Evolutionary conservation across 2,797 vertebrate species (phyloP), one percentile per base, ranked within the genome.

Genomic region (Lemur catta): DNA sequence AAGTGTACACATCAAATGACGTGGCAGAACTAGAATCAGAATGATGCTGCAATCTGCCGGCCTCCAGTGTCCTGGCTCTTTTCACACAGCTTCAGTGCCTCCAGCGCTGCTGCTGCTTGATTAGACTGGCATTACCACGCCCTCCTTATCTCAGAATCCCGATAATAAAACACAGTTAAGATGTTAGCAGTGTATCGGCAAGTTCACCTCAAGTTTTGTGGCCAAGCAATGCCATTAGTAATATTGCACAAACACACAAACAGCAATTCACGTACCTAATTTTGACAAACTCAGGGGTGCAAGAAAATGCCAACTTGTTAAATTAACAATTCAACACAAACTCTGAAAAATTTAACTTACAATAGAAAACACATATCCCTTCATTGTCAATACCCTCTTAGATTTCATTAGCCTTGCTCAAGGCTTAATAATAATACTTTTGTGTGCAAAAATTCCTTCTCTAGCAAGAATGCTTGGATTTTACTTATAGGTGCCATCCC

Each of bases 261-360:
- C 24, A 59, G n/a, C 72, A 93, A 91, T 63, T 95, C 89, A 94
- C 50, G 41, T 84, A 82, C 97, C 97, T 97, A 97, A 97, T 97
- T 97, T 97, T 97, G 96, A 98, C 96, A 98, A 98, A 97, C 96
- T 96, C 80, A 55, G 82, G n/a, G 50, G 48, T 95, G 30, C 38
- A 95, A 46, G n/a, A 93, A 96, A 95, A 97, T 85, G 78, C 63
- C 84, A 96, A 96, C 50, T 95, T 89, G 80, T 97, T 93, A 96
- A 79, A 86, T 88, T 89, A 92, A 95, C 61, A 90, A 96, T 92
- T 95, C 93, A 97, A 96, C 10, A 65, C 59, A 91, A 95, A 93
- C 43, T 93, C 57, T 79, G 30, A 96, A 86, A 92, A 75, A 14
- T 81, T 79, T 87, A 55, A 71, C 30, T 93, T 94, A 69, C 7